These are phyloP conservation scores for Telenomus remus DNA, from an alignment of 1,140 invertebrate species.

Conservation along the genomic window DNA sequence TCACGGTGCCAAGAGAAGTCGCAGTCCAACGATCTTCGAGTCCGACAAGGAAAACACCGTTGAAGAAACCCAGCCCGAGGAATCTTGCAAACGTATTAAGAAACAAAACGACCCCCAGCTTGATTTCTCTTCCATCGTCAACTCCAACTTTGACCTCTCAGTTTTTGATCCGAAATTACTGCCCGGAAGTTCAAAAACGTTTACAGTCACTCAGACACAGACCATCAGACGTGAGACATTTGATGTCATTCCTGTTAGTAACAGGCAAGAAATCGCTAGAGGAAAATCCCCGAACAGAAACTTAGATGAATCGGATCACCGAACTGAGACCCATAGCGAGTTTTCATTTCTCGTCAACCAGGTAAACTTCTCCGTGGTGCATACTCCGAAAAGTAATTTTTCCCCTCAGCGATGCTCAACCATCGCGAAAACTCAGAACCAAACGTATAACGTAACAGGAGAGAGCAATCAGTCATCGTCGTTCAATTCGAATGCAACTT, in stretches of 20 bases:
- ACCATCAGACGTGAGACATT: constrained; percentile 63
- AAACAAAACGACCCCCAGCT: constrained; percentile 13
- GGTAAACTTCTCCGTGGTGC: constrained; percentile 59
- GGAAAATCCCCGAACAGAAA: background rate
- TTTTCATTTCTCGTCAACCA: constrained; percentile 66
- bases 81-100: constrained; percentile 20
- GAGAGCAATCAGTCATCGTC: constrained; percentile 14
- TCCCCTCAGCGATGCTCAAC: constrained; percentile 59
- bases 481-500: constrained; percentile 51
- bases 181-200: background rate
- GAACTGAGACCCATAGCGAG: constrained; percentile 30
- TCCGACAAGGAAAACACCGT: constrained; percentile 55
- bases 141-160: background rate
- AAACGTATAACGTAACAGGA: constrained; percentile 27
- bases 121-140: constrained; percentile 47
- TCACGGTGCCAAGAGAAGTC: background rate
- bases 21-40: background rate
- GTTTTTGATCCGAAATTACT: background rate
- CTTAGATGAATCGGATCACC: constrained; percentile 12
- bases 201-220: constrained; percentile 16
- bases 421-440: constrained; percentile 13
- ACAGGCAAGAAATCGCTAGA: no score
- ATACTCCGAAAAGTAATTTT: constrained; percentile 33
- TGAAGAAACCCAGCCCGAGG: constrained; percentile 1
- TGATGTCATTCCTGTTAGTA: constrained; percentile 29